A percentile compares a stretch with the other conserved stretches of the same genome.
phyloP scores from a whole-genome alignment of 2,113 vertebrate genomes.

The Catagonus wagneri region DNA sequence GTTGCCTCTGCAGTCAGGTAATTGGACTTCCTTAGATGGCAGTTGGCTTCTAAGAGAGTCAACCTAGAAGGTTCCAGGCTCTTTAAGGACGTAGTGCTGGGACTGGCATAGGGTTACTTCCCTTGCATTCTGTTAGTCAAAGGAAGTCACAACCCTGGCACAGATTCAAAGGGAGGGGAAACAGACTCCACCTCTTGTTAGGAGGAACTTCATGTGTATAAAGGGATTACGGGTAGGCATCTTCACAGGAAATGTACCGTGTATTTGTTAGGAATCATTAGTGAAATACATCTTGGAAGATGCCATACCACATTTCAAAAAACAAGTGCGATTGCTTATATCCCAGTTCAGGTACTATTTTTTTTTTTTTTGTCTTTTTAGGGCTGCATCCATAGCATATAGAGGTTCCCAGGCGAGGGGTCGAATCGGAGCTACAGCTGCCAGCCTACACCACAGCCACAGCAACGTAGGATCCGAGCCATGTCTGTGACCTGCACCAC shows the following conservation, averaged over 20 bases:
- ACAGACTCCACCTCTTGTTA: neutral
- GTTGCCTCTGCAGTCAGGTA: neutral
- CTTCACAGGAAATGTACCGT: neutral
- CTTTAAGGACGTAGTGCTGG: neutral
- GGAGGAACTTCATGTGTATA: neutral
- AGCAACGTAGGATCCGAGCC: too few relatives aligned
- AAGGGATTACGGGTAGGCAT: neutral
- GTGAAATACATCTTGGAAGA: neutral
- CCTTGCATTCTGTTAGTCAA: neutral
- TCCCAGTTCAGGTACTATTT: neutral
- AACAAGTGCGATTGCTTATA: neutral
- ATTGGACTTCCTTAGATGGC: conserved; percentile 27
- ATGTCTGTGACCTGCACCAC: too few relatives aligned
- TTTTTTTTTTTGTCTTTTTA: too few relatives aligned
- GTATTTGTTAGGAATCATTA: neutral
- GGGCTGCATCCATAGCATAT: too few relatives aligned
- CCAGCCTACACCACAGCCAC: too few relatives aligned
- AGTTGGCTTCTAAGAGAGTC: neutral
- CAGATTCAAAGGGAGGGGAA: neutral
- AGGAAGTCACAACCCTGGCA: neutral
- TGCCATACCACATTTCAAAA: neutral
- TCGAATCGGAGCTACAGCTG: too few relatives aligned
- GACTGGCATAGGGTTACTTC: neutral
- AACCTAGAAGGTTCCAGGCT: conserved; percentile 2
- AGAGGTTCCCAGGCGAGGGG: too few relatives aligned